phyloP scores from a whole-genome alignment of 2,888 invertebrate species.

The Isotomurus palustris region DNA sequence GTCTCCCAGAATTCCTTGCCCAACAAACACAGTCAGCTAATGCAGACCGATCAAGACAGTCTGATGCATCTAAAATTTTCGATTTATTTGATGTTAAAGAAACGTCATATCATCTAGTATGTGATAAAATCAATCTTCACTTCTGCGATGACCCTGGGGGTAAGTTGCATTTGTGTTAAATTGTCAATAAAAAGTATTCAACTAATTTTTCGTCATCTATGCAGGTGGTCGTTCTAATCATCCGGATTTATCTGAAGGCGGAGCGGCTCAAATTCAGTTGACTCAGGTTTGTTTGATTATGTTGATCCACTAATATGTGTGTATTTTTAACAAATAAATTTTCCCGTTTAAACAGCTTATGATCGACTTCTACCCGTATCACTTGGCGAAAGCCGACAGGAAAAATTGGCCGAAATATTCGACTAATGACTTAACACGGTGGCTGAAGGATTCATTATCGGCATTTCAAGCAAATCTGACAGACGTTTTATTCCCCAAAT shows the following conservation, averaged over 20 bases:
- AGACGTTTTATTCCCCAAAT: constrained; percentile 54
- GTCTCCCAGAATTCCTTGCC: constrained; percentile 67
- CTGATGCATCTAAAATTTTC: constrained; percentile 31
- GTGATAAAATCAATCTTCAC: constrained; percentile 89
- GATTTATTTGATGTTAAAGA: constrained; percentile 73
- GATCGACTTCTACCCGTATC: constrained; percentile 94
- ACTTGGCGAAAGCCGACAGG: constrained; percentile 80
- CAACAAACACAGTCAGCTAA: constrained; percentile 57
- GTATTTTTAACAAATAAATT: constrained; percentile 11
- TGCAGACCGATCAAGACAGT: constrained; percentile 19
- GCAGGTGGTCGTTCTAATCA: constrained; percentile 77
- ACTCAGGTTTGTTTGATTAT: constrained; percentile 55
- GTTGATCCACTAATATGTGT: background rate
- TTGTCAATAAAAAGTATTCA: background rate
- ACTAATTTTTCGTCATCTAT: constrained; percentile 3
- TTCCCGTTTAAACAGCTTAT: constrained; percentile 57
- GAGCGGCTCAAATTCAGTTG: constrained; percentile 86
- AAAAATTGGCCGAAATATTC: constrained; percentile 80
- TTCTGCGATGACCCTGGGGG: constrained; percentile 91
- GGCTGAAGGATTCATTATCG: constrained; percentile 79
- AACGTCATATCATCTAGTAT: constrained; percentile 93
- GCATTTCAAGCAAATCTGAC: constrained; percentile 73
- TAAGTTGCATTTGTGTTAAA: constrained; percentile 53
- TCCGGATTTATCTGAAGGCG: constrained; percentile 75
- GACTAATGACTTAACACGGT: constrained; percentile 76